Evolutionary conservation across 2,113 vertebrate species (phyloP), one percentile per base, ranked within the genome.

Genomic region (Alligator mississippiensis): DNA sequence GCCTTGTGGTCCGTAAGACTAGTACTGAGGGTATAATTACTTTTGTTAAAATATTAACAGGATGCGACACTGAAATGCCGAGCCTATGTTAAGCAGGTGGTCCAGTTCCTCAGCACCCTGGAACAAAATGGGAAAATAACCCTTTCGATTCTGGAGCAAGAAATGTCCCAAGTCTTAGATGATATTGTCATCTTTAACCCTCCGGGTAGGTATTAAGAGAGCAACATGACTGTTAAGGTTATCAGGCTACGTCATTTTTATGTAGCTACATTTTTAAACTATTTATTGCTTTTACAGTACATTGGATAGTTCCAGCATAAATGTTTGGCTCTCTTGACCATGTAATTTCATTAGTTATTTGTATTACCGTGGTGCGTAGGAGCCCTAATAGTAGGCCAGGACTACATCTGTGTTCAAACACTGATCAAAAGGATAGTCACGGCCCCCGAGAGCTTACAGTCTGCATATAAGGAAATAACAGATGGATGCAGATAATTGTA

Each of bases 51-150:
- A 85, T 77, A n/a, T 84, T 88, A 38, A 58, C 89, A 99, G 98
- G 98, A 99, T 96, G 98, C 98, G 77, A 98, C 98, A 12, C 96
- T 97, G 90, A 99, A 99, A 93, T 98, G 98, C 92, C 98, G 9
- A 88, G 98, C 97, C 0, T 99, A 98, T 93, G 97, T 98, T 85
- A 98, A 88, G 82, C 98, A 98, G 93, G 97, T 98, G 94, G 98
- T 99, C 93, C 98, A 98, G 54, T 99, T 99, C 88, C 97, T 99
- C 90, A 98, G 98, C 86, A 97, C 97, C 87, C 95, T 99, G 96
- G 99, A 99, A 85, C 99, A 99, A 94, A 98, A 97, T 27, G 98
- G 98, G 54, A 98, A 98, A 93, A 98, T 99, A 90, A 98, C 96
- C 72, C 96, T 99, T 90, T 94, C 92, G n/a, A 96, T 95, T 64